Evolutionary conservation across 1,140 invertebrate species (phyloP).

Genomic region (Trachymyrmex cornetzi): DNA sequence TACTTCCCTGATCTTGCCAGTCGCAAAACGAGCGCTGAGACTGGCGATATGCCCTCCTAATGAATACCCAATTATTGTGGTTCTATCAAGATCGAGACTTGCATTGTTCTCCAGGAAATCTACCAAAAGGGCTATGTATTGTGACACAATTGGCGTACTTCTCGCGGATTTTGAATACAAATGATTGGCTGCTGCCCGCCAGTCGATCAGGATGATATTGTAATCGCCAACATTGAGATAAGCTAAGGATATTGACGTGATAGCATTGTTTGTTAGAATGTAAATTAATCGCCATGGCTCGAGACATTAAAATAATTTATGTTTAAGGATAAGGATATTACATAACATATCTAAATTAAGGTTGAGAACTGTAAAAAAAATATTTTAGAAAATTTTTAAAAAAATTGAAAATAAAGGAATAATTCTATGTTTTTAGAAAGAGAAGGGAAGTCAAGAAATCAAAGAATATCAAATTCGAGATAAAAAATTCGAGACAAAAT

Average conservation of each 20-base stretch:
- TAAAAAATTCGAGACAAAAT: not conserved
- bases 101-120: constrained; percentile 85
- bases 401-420: not conserved
- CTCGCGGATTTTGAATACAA: constrained; percentile 81
- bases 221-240: constrained; percentile 72
- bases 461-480: not conserved
- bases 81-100: constrained; percentile 86
- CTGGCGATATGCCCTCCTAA: constrained; percentile 90
- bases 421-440: not conserved
- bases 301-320: not conserved
- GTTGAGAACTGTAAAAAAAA: not conserved
- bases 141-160: constrained; percentile 86
- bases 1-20: not conserved
- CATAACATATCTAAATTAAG: constrained; percentile 1
- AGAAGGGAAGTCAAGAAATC: not conserved
- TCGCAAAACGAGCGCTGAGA: constrained; percentile 86
- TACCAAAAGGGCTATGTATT: constrained; percentile 86
- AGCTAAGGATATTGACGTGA: constrained; percentile 27
- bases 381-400: not conserved
- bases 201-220: constrained; percentile 88
- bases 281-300: not conserved
- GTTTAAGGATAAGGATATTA: not conserved
- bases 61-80: constrained; percentile 90
- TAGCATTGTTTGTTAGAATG: not conserved
- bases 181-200: constrained; percentile 81